Evolutionary conservation across 2,888 invertebrate genomes (phyloP).

Genomic region (Andrena hattorfiana): DNA sequence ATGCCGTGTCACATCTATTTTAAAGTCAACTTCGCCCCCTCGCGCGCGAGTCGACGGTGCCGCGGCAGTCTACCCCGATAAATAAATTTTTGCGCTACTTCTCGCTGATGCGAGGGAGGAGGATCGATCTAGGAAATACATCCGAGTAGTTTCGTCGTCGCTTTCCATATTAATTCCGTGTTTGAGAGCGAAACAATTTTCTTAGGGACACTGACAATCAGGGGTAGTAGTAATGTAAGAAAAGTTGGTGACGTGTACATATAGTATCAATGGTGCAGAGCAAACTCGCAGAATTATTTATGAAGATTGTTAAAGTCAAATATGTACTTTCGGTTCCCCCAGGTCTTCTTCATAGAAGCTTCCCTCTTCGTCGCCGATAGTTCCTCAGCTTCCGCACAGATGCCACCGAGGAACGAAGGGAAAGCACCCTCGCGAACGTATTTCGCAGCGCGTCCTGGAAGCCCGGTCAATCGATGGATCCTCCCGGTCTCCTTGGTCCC

Average conservation of each 20-base stretch:
- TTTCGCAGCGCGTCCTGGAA: constrained; percentile 2
- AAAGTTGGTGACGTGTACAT: too few relatives aligned
- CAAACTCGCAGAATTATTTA: too few relatives aligned
- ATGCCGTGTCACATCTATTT: constrained; percentile 47
- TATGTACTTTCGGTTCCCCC: too few relatives aligned
- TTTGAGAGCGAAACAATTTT: too few relatives aligned
- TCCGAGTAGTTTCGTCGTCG: background rate
- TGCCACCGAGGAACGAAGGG: background rate
- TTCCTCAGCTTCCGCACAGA: background rate
- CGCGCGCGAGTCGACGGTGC: constrained; percentile 21
- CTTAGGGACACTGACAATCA: too few relatives aligned
- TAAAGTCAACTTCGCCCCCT: constrained; percentile 34
- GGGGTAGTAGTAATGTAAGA: too few relatives aligned
- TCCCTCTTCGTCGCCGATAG: background rate
- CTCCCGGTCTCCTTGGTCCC: constrained; percentile 17
- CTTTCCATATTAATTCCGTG: too few relatives aligned
- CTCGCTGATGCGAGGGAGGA: background rate
- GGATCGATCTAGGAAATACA: background rate
- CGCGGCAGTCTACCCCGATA: constrained; percentile 27
- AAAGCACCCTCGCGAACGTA: constrained; percentile 12
- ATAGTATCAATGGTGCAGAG: too few relatives aligned
- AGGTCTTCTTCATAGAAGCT: background rate
- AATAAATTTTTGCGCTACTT: constrained; percentile 37
- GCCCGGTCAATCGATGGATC: constrained; percentile 22
- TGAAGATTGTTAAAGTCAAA: too few relatives aligned